These are phyloP conservation scores for Passer montanus DNA, from an alignment of 2,113 vertebrate species.

Conservation along the genomic window DNA sequence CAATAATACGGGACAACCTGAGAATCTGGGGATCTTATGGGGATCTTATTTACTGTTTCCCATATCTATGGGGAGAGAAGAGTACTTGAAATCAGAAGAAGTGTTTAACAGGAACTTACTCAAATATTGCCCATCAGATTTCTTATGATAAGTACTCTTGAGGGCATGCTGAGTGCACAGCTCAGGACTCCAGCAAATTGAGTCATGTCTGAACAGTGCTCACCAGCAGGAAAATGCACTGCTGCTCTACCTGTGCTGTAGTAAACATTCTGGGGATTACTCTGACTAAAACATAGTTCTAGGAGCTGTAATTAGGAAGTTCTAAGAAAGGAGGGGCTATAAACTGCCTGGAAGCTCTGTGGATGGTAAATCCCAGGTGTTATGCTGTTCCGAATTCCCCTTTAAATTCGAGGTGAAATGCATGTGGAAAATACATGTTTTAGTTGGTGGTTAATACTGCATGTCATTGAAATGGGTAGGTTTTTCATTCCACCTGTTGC, in stretches of 20 bases:
- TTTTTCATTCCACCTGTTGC: background rate
- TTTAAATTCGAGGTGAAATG: background rate
- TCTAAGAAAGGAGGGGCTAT: background rate
- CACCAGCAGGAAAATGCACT: background rate
- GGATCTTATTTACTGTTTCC: background rate
- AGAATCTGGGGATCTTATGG: background rate
- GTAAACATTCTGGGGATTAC: background rate
- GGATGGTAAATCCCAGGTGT: background rate
- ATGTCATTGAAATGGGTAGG: background rate
- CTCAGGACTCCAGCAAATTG: background rate
- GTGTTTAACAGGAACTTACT: background rate
- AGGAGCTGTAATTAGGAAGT: background rate
- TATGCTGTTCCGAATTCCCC: background rate
- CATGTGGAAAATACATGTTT: background rate
- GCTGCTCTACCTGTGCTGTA: background rate
- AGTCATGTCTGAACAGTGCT: background rate
- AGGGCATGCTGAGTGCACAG: background rate
- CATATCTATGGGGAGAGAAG: background rate
- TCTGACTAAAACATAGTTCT: background rate
- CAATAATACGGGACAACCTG: background rate
- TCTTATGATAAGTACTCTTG: background rate
- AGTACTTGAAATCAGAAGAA: background rate
- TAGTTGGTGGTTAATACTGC: background rate
- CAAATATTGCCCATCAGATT: background rate
- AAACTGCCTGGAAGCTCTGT: background rate